These are phyloP conservation scores for Noctilio leporinus DNA, from an alignment of 2,113 vertebrate species.

Conservation along the genomic window DNA sequence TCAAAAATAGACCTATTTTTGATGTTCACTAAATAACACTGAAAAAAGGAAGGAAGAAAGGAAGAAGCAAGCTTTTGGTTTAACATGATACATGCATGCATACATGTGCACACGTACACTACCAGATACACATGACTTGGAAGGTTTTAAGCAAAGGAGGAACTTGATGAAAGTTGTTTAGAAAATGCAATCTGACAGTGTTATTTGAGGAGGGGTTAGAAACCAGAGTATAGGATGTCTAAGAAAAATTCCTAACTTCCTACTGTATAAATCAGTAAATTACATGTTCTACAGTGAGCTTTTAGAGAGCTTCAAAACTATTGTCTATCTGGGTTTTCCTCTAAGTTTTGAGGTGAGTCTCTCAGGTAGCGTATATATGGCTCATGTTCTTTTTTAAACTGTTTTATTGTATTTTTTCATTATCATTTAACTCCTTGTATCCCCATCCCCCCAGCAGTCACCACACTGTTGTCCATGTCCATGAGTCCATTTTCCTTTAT, in stretches of 20 bases:
- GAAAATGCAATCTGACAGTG: background rate
- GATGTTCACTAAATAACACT: background rate
- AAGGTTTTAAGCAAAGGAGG: background rate
- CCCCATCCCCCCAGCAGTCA: no score
- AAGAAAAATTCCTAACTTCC: background rate
- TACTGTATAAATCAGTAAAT: background rate
- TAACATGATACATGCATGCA: background rate
- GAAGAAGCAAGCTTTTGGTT: background rate
- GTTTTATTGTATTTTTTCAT: no score
- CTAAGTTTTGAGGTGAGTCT: no score
- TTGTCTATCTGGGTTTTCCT: background rate
- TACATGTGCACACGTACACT: background rate
- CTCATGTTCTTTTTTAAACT: no score
- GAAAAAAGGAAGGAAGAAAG: background rate
- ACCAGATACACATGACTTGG: background rate
- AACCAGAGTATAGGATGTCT: background rate
- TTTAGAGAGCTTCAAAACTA: constrained; percentile 2
- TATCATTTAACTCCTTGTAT: no score
- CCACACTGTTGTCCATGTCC: no score
- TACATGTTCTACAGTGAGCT: background rate
- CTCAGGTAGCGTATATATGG: no score
- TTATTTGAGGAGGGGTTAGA: background rate
- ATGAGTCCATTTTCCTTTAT: no score
- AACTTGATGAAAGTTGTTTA: background rate
- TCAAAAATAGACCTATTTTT: background rate